Percentiles rank a stretch among this genome's conserved stretches.
Evolutionary conservation across 2,797 vertebrate species (phyloP).

Genomic region (Stomatorhinus walkeri): DNA sequence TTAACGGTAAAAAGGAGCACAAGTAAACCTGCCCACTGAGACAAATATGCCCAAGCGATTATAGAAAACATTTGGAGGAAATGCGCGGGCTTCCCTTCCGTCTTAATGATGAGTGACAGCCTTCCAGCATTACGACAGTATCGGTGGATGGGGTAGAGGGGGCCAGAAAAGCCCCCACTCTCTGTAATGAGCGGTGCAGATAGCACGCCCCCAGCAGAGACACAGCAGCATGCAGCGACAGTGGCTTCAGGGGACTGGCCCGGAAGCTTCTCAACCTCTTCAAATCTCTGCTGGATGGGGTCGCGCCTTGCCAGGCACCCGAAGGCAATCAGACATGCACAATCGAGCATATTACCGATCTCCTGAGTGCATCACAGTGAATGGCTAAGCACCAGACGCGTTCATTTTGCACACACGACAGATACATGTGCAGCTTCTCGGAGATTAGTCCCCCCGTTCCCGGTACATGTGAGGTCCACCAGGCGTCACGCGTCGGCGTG

Average conservation of each 20-base stretch:
- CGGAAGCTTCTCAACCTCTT: constrained; percentile 30
- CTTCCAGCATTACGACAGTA: not conserved
- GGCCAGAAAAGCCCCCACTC: not conserved
- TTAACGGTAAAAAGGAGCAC: not conserved
- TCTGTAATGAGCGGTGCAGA: not conserved
- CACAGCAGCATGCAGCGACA: not conserved
- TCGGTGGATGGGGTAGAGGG: constrained; percentile 14
- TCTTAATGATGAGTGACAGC: not conserved
- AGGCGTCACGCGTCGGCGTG: not conserved
- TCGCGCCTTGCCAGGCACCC: constrained; percentile 27
- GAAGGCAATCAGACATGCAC: constrained; percentile 20
- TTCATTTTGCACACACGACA: not conserved
- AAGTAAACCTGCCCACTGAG: not conserved
- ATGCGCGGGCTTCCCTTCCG: not conserved
- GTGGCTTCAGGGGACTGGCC: constrained; percentile 22
- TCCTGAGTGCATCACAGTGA: not conserved
- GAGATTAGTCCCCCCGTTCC: not conserved
- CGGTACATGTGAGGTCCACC: not conserved
- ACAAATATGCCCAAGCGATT: not conserved
- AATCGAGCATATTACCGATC: constrained; percentile 8
- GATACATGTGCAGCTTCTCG: not conserved
- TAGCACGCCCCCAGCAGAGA: constrained; percentile 20
- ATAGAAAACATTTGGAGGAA: not conserved
- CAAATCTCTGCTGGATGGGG: constrained; percentile 35
- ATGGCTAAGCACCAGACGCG: not conserved